Percentiles rank a stretch among this genome's conserved stretches.
These are phyloP conservation scores for Spinibarbus caldwelli DNA, from an alignment of 2,797 vertebrate species.

Conservation along the genomic window DNA sequence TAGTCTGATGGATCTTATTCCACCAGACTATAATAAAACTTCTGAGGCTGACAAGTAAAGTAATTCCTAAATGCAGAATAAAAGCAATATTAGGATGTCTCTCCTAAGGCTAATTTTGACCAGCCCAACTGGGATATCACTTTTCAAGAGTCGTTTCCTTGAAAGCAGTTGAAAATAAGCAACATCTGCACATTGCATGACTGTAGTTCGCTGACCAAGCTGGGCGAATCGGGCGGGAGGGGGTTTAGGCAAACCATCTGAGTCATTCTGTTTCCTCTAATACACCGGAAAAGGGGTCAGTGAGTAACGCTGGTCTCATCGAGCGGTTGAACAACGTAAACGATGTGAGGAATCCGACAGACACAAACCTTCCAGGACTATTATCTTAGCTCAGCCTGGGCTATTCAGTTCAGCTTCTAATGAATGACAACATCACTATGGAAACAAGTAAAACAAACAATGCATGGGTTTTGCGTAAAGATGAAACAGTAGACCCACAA, in stretches of 20 bases:
- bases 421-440: constrained; percentile 73
- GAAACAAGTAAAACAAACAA: constrained; percentile 83
- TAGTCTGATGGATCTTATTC: background rate
- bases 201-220: background rate
- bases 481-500: constrained; percentile 78
- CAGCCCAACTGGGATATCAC: background rate
- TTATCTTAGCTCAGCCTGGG: constrained; percentile 57
- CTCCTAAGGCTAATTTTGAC: constrained; percentile 8
- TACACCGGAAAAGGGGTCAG: constrained; percentile 44
- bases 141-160: constrained; percentile 18
- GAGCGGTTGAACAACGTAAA: constrained; percentile 28
- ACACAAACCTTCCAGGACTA: constrained; percentile 48
- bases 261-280: constrained; percentile 41
- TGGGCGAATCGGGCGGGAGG: background rate
- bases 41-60: background rate
- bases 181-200: constrained; percentile 29
- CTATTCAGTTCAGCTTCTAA: constrained; percentile 73
- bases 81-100: background rate
- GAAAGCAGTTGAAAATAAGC: constrained; percentile 29
- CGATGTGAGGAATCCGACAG: constrained; percentile 47
- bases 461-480: constrained; percentile 75
- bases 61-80: background rate
- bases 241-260: constrained; percentile 12
- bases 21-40: constrained; percentile 1
- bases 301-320: constrained; percentile 37